These are phyloP conservation scores for Ellobius talpinus DNA, from an alignment of 2,113 vertebrate genomes.

Conservation along the genomic window DNA sequence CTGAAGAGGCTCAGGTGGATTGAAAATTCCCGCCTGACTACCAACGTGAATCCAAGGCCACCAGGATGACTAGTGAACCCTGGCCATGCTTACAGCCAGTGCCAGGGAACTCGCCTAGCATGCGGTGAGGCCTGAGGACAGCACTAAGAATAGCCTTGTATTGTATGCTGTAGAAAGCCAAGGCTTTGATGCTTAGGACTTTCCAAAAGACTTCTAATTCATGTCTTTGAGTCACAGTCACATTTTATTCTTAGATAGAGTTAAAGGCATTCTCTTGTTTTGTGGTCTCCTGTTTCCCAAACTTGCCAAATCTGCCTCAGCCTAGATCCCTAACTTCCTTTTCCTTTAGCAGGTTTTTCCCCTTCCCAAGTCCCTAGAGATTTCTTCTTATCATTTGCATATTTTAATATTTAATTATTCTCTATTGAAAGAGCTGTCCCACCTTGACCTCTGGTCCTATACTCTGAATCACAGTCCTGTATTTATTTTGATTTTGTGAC, in stretches of 20 bases:
- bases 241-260: background rate
- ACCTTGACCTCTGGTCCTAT: background rate
- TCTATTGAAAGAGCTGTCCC: background rate
- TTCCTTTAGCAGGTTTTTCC: background rate
- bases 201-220: background rate
- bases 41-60: background rate
- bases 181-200: background rate
- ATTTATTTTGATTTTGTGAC: background rate
- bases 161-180: background rate
- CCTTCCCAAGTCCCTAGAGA: too few relatives aligned
- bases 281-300: background rate
- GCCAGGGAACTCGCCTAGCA: too few relatives aligned
- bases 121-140: too few relatives aligned
- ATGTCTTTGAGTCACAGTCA: background rate
- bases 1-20: too few relatives aligned
- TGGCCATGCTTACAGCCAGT: background rate
- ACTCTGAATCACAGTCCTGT: accelerated
- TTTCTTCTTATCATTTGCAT: background rate
- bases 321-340: background rate
- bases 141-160: too few relatives aligned
- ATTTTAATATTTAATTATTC: background rate
- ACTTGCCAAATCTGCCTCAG: background rate
- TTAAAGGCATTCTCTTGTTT: background rate
- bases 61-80: too few relatives aligned
- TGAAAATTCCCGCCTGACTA: too few relatives aligned